phyloP scores from a whole-genome alignment of 2,888 invertebrate genomes.

The Diloba caeruleocephala region DNA sequence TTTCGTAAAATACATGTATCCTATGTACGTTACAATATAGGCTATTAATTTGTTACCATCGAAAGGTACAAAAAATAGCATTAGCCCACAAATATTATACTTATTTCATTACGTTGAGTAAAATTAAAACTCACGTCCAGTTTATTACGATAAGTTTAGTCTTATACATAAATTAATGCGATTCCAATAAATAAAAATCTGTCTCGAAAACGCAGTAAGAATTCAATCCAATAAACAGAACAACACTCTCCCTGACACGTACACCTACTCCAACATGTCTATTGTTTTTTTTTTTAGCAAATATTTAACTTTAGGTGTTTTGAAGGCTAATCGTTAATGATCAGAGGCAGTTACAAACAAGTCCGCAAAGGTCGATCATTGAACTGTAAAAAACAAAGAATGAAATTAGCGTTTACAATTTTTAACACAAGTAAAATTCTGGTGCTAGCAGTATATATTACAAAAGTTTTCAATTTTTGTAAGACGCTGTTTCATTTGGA shows the following conservation, averaged over 20 bases:
- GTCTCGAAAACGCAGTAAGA: not conserved
- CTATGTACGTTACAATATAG: no score
- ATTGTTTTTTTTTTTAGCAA: conserved; percentile 10
- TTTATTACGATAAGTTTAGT: no score
- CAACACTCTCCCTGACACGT: conserved; percentile 19
- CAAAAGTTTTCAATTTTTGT: no score
- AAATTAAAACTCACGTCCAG: no score
- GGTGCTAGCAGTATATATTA: not conserved
- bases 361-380: conserved; percentile 33
- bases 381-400: conserved; percentile 22
- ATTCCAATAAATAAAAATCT: conserved; percentile 21
- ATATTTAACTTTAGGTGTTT: conserved; percentile 23
- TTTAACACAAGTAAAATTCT: not conserved
- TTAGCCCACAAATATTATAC: no score
- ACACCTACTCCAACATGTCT: not conserved
- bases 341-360: conserved; percentile 11
- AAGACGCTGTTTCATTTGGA: no score
- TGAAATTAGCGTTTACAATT: conserved; percentile 2
- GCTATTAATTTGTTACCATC: no score
- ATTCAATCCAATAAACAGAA: conserved; percentile 16
- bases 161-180: no score
- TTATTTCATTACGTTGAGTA: no score
- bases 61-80: no score
- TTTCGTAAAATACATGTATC: no score
- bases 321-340: conserved; percentile 14